These are phyloP conservation scores for Cyrtodaria siliqua DNA, from an alignment of 2,888 invertebrate species.

Conservation along the genomic window DNA sequence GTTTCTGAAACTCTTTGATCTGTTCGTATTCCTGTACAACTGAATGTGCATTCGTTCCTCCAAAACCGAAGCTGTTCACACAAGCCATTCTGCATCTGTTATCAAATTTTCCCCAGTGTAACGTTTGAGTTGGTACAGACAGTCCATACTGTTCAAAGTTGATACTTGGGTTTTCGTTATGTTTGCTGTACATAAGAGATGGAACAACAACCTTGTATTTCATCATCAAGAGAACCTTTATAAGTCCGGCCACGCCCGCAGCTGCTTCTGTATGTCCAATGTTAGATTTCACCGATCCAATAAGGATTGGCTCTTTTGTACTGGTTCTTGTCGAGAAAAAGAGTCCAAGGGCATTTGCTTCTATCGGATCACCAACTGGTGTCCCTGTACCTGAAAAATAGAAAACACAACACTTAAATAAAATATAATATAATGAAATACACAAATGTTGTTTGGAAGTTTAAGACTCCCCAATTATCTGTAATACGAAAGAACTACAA, in stretches of 20 bases:
- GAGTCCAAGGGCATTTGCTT: slow-evolving; percentile 55
- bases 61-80: slow-evolving; percentile 71
- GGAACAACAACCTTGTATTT: slow-evolving; percentile 63
- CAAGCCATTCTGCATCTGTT: slow-evolving; percentile 35
- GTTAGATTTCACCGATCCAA: slow-evolving; percentile 75
- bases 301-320: not conserved
- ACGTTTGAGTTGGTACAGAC: slow-evolving; percentile 29
- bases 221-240: slow-evolving; percentile 73
- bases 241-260: slow-evolving; percentile 68
- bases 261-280: slow-evolving; percentile 70
- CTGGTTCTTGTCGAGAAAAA: slow-evolving; percentile 3
- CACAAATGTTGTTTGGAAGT: too few species aligned
- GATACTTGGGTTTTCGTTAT: not conserved
- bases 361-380: slow-evolving; percentile 69
- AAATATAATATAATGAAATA: too few species aligned
- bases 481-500: too few species aligned
- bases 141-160: not conserved
- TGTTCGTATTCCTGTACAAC: slow-evolving; percentile 31
- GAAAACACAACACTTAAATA: too few species aligned
- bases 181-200: slow-evolving; percentile 43
- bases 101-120: slow-evolving; percentile 30
- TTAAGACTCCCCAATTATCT: too few species aligned
- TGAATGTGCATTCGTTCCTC: slow-evolving; percentile 69
- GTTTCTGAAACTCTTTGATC: too few species aligned
- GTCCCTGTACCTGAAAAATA: slow-evolving; percentile 69